Evolutionary conservation across 1,140 invertebrate genomes (phyloP), one percentile per base, ranked within the genome.

Genomic region (Mesaphorura yosii): DNA sequence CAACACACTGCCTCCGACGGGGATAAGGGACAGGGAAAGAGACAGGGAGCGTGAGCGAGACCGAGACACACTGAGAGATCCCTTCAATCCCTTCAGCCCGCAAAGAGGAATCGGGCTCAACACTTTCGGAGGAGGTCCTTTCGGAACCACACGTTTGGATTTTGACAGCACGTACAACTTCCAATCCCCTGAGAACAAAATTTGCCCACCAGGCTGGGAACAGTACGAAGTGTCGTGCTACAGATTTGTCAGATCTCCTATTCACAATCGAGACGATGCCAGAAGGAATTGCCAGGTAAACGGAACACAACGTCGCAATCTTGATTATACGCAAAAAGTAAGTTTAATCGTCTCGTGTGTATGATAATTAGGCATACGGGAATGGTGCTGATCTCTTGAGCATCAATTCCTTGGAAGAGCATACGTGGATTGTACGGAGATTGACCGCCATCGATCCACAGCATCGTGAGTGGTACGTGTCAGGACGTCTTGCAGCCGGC

Each of bases 391-490:
- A 92, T 66, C 67, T 95, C 29, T 71, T 86, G 0, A 80, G 82
- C 55, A 76, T 93, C 7, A 85, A 84, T 65, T 80, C 73, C 45
- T 69, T 83, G 3, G 88, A 92, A 50, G 88, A 95, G 66, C 88
- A 93, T 75, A 76, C 81, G 0, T 92, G 90, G 66, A 71, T 93
- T 14, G 73, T 88, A 1, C 75, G 83, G 55, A 79, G 86, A 62
- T 70, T 95, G 5, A 77, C 82, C 60, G 72, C 77, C 64, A 75
- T 84, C 59, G 88, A 93, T 73, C 87, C 86, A 22, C 83, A 88
- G 55, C 84, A 87, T 67, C 74, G 83, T 44, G 75, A 78, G n/a
- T 94, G 88, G 85, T 91, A 88, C 59, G 82, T 84, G 23, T 83
- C 85, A 20, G 79, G 80, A 1, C 77, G 77, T 39, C 82, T 86